These are phyloP conservation scores for Orthosia cruda DNA, from an alignment of 2,888 invertebrate species.

Conservation along the genomic window DNA sequence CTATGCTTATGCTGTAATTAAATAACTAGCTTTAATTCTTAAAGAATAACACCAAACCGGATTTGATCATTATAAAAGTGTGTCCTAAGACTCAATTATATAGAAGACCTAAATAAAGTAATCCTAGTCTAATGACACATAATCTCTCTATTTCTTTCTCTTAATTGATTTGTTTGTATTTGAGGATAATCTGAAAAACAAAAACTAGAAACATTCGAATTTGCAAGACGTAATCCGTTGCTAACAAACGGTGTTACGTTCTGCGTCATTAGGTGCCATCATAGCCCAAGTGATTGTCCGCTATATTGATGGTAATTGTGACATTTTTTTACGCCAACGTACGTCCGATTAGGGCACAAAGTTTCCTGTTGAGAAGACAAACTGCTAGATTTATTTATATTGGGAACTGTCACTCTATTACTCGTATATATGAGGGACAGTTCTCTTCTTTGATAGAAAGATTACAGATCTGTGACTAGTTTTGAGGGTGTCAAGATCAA, in stretches of 20 bases:
- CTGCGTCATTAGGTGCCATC: slow-evolving; percentile 49
- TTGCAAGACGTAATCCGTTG: slow-evolving; percentile 56
- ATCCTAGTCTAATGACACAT: background rate
- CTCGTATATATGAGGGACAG: slow-evolving; percentile 12
- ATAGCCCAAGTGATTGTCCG: slow-evolving; percentile 41
- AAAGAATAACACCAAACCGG: background rate
- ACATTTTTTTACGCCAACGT: slow-evolving; percentile 39
- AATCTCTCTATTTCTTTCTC: background rate
- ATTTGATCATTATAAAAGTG: background rate
- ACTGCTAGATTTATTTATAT: slow-evolving; percentile 44
- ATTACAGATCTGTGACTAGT: slow-evolving; percentile 13
- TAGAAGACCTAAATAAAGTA: background rate
- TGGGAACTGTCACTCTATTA: slow-evolving; percentile 35
- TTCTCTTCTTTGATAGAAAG: slow-evolving; percentile 35
- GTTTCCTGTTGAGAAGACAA: slow-evolving; percentile 41
- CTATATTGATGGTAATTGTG: slow-evolving; percentile 38
- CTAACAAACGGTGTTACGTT: slow-evolving; percentile 55
- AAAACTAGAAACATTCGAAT: slow-evolving; percentile 24
- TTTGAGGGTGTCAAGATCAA: slow-evolving; percentile 7
- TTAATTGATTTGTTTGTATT: slow-evolving; percentile 28
- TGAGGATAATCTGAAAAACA: slow-evolving; percentile 22
- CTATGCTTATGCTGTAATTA: background rate
- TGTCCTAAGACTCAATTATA: background rate
- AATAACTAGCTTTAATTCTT: background rate
- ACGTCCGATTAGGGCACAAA: slow-evolving; percentile 1